These are phyloP conservation scores for Ophiodon elongatus DNA, from an alignment of 2,113 vertebrate species.

Conservation along the genomic window DNA sequence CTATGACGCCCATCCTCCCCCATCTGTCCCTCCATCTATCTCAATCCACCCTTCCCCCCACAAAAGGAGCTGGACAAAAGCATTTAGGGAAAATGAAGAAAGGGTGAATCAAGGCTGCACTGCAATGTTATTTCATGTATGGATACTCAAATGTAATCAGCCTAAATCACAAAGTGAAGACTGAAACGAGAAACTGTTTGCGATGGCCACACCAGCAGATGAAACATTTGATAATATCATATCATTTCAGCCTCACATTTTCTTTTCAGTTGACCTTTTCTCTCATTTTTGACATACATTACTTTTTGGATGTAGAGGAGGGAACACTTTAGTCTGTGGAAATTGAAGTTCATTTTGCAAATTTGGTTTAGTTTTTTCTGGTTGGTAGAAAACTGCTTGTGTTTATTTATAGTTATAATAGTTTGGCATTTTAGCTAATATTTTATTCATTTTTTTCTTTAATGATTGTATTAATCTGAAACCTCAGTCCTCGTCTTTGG, in stretches of 20 bases:
- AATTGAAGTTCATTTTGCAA: not conserved
- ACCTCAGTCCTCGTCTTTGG: not conserved
- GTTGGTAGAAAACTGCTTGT: not conserved
- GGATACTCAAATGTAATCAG: not conserved
- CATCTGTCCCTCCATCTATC: conserved; percentile 48
- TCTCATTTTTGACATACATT: not conserved
- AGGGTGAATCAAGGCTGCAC: not conserved
- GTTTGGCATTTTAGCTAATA: not conserved
- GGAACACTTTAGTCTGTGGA: not conserved
- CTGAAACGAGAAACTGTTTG: not conserved
- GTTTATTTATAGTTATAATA: not conserved
- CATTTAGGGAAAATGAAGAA: not conserved
- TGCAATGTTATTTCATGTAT: not conserved
- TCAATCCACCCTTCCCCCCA: conserved; percentile 21
- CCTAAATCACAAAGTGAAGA: not conserved
- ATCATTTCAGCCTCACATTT: not conserved
- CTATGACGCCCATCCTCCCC: conserved; percentile 19
- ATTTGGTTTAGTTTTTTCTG: not conserved
- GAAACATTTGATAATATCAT: not conserved
- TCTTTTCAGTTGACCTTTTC: not conserved
- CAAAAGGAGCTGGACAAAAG: conserved; percentile 1
- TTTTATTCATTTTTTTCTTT: not conserved
- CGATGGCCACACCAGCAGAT: not conserved
- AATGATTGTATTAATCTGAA: not conserved
- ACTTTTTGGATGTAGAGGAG: not conserved